phyloP scores from a whole-genome alignment of 2,113 vertebrate genomes.

The Vireo altiloquus region DNA sequence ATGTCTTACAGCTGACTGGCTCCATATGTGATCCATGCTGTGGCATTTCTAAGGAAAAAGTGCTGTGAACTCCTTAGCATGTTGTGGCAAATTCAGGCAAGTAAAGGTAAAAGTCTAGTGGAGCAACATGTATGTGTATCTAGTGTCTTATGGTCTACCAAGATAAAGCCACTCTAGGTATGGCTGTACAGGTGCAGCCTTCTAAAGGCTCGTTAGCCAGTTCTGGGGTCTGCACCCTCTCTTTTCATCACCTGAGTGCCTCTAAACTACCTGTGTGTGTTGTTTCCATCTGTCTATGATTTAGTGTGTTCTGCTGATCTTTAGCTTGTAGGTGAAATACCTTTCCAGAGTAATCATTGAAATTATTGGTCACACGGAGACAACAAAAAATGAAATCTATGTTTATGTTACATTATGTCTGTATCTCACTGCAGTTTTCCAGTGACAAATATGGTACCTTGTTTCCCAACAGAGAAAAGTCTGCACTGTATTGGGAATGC shows the following conservation, averaged over 20 bases:
- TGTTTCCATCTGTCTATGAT: neutral
- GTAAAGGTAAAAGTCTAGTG: neutral
- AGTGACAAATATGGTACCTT: neutral
- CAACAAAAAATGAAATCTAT: neutral
- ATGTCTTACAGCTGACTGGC: neutral
- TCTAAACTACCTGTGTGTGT: neutral
- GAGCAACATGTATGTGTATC: fast-evolving
- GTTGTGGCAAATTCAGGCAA: neutral
- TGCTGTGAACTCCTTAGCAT: neutral
- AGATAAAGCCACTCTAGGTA: neutral
- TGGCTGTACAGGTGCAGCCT: neutral
- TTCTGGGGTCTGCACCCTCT: neutral
- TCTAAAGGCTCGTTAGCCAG: neutral
- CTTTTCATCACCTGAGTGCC: neutral
- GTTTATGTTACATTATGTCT: neutral
- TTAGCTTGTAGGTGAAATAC: neutral
- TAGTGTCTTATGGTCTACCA: neutral
- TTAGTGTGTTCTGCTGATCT: neutral
- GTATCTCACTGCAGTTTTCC: neutral
- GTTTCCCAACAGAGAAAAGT: neutral
- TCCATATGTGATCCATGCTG: fast-evolving
- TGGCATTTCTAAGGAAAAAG: neutral
- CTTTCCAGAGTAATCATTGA: neutral
- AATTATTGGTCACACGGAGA: neutral
- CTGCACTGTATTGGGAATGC: neutral